phyloP scores from a whole-genome alignment of 2,113 vertebrate species.

The Salvelinus sp. region DNA sequence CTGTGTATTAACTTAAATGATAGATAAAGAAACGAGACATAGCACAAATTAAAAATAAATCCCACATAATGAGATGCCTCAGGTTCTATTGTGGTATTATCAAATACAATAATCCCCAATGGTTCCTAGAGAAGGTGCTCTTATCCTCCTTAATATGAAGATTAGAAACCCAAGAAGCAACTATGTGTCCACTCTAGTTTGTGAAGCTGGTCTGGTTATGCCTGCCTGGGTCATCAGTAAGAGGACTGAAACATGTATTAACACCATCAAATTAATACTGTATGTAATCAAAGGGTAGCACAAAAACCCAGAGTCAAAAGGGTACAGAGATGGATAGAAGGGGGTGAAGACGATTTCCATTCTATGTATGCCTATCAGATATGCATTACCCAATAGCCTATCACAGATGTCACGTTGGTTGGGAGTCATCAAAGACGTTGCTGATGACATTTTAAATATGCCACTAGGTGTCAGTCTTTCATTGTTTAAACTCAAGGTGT shows the following conservation, averaged over 20 bases:
- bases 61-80: not conserved
- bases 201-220: slow-evolving; percentile 14
- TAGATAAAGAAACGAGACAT: not conserved
- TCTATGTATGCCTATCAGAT: no score
- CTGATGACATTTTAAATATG: no score
- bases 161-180: slow-evolving; percentile 35
- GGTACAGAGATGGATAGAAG: not conserved
- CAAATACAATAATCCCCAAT: not conserved
- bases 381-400: no score
- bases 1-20: not conserved
- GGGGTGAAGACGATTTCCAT: no score
- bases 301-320: slow-evolving; percentile 11
- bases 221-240: slow-evolving; percentile 19
- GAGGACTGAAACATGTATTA: slow-evolving; percentile 30
- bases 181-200: slow-evolving; percentile 21
- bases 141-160: not conserved
- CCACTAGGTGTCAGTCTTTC: no score
- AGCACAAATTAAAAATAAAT: not conserved
- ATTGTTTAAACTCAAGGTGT: no score
- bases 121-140: not conserved
- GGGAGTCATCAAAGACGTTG: no score
- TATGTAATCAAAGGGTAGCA: slow-evolving; percentile 28
- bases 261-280: slow-evolving; percentile 39
- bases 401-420: no score
- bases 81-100: not conserved